These are phyloP conservation scores for Euura saliciscinereae DNA, from an alignment of 1,140 invertebrate species.

Conservation along the genomic window DNA sequence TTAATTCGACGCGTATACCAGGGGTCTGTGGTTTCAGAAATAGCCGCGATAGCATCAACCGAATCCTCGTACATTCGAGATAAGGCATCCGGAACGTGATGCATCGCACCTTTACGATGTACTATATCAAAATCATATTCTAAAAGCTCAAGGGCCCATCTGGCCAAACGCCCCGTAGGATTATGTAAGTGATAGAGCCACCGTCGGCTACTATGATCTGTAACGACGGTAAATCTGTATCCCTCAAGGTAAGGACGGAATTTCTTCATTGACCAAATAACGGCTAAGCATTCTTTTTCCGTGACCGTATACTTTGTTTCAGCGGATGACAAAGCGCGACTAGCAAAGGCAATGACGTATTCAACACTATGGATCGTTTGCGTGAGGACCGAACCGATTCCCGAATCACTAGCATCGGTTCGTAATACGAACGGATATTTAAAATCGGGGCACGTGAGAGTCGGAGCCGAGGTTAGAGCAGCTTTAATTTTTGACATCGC, in stretches of 20 bases:
- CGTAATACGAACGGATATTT: constrained; percentile 34
- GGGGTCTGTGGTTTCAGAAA: background rate
- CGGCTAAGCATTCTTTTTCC: constrained; percentile 13
- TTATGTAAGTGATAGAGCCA: constrained; percentile 39
- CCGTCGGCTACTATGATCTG: constrained; percentile 40
- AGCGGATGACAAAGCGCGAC: constrained; percentile 2
- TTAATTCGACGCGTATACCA: background rate
- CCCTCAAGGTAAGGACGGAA: constrained; percentile 6
- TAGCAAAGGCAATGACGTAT: constrained; percentile 22
- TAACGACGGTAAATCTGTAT: constrained; percentile 26
- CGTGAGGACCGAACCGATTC: constrained; percentile 30
- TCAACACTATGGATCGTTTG: constrained; percentile 22
- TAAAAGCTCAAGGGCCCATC: constrained; percentile 29
- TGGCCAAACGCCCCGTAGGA: background rate
- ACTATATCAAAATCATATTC: constrained; percentile 40
- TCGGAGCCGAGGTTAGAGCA: constrained; percentile 21
- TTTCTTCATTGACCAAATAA: constrained; percentile 9
- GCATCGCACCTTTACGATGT: constrained; percentile 38
- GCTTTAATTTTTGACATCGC: background rate
- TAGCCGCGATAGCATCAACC: constrained; percentile 9
- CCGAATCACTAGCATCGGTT: constrained; percentile 30
- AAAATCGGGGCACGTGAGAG: constrained; percentile 30
- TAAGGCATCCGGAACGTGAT: constrained; percentile 41
- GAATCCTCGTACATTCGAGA: no score
- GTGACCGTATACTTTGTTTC: constrained; percentile 10